A percentile compares a stretch with the other conserved stretches of the same genome.
These are phyloP conservation scores for Cyrtonyx montezumae DNA, from an alignment of 2,113 vertebrate genomes.

Conservation along the genomic window DNA sequence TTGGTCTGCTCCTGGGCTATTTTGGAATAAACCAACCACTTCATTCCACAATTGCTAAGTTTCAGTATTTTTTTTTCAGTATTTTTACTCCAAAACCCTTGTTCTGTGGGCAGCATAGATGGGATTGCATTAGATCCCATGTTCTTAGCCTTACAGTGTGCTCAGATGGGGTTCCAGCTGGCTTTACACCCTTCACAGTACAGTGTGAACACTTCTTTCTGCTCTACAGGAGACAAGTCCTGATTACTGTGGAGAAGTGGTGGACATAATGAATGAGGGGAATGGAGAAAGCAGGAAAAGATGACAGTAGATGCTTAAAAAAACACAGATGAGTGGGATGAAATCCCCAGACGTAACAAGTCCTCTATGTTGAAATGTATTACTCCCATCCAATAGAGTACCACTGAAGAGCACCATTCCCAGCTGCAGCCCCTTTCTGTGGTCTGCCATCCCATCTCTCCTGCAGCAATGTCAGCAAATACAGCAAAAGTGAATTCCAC, in stretches of 20 bases:
- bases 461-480: constrained; percentile 5
- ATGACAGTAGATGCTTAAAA: not conserved
- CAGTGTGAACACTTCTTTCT: not conserved
- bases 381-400: not conserved
- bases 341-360: not conserved
- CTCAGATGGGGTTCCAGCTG: not conserved
- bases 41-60: not conserved
- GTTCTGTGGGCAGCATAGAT: not conserved
- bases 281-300: not conserved
- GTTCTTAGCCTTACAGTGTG: not conserved
- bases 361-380: rapidly evolving
- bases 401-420: not conserved
- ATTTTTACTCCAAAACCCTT: not conserved
- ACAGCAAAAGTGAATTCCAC: not conserved
- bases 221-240: not conserved
- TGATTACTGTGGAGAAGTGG: not conserved
- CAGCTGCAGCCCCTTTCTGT: not conserved
- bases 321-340: not conserved
- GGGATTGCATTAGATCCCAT: not conserved
- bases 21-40: not conserved
- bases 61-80: not conserved
- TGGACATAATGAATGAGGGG: not conserved
- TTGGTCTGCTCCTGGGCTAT: not conserved
- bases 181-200: not conserved
- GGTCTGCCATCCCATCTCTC: not conserved